A percentile compares a stretch with the other conserved stretches of the same genome.
Conservation (phyloP, 2,113 vertebrate genomes). For the cattle (Bos taurus) region DNA sequence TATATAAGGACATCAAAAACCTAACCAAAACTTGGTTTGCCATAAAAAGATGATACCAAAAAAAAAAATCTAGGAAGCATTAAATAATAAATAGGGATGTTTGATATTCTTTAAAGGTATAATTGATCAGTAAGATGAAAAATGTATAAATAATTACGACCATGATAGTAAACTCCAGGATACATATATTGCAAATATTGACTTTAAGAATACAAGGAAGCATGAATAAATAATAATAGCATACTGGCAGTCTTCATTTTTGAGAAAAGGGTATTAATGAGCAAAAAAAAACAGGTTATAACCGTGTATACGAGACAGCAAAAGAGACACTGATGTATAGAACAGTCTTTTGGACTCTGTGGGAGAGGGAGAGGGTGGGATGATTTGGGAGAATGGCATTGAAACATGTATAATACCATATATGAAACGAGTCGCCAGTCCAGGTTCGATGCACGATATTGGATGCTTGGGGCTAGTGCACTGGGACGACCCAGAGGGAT, state of each 20-base stretch:
- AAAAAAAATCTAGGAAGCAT: background rate
- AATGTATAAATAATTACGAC: background rate
- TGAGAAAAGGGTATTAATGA: background rate
- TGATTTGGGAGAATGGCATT: too few species aligned
- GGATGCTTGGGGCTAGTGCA: too few species aligned
- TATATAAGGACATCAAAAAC: background rate
- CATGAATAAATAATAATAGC: background rate
- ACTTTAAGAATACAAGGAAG: background rate
- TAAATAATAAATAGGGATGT: background rate
- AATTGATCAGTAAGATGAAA: background rate
- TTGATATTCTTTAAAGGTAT: background rate
- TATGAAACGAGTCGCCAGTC: too few species aligned
- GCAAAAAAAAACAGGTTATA: background rate
- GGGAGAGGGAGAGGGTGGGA: too few species aligned
- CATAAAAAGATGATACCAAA: background rate
- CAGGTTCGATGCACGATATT: too few species aligned
- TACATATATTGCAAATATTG: background rate
- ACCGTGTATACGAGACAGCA: too few species aligned
- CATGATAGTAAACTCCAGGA: background rate
- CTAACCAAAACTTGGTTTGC: background rate
- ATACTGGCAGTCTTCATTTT: background rate
- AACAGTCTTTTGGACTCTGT: too few species aligned
- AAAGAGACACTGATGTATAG: too few species aligned
- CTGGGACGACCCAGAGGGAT: too few species aligned
- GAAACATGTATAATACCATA: too few species aligned